Evolutionary conservation across 2,888 invertebrate genomes (phyloP).

Genomic region (Stictocephala bisonia): DNA sequence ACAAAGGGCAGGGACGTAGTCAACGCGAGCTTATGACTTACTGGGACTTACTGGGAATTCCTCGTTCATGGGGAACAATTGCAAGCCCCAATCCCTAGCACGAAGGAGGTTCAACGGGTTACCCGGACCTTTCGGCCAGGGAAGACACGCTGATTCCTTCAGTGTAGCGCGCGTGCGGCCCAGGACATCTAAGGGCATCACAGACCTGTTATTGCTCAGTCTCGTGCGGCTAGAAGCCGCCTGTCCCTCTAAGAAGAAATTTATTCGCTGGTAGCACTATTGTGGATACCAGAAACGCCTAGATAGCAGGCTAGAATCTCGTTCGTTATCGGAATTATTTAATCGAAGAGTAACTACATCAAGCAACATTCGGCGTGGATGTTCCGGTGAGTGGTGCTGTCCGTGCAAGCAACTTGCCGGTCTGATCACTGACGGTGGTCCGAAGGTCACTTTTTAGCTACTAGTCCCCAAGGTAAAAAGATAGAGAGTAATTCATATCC

Average conservation of each 20-base stretch:
- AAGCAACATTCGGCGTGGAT: too few relatives aligned
- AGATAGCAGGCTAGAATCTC: constrained; percentile 67
- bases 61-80: too few relatives aligned
- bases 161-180: constrained; percentile 75
- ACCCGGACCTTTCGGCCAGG: constrained; percentile 73
- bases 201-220: constrained; percentile 75
- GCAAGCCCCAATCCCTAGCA: constrained; percentile 75
- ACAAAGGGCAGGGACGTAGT: too few relatives aligned
- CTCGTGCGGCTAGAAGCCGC: constrained; percentile 68
- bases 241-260: constrained; percentile 72
- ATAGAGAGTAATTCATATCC: too few relatives aligned
- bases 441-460: too few relatives aligned
- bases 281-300: constrained; percentile 57
- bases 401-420: too few relatives aligned
- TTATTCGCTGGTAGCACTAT: constrained; percentile 56
- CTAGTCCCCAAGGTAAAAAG: too few relatives aligned
- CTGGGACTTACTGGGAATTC: too few relatives aligned
- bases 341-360: too few relatives aligned
- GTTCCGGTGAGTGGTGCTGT: too few relatives aligned
- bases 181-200: constrained; percentile 69
- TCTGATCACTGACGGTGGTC: too few relatives aligned
- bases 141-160: constrained; percentile 71
- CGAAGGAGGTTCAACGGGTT: constrained; percentile 76
- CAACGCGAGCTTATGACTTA: too few relatives aligned
- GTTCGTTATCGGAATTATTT: constrained; percentile 77